phyloP scores from a whole-genome alignment of 2,888 invertebrate genomes.

The Malachius bipustulatus region DNA sequence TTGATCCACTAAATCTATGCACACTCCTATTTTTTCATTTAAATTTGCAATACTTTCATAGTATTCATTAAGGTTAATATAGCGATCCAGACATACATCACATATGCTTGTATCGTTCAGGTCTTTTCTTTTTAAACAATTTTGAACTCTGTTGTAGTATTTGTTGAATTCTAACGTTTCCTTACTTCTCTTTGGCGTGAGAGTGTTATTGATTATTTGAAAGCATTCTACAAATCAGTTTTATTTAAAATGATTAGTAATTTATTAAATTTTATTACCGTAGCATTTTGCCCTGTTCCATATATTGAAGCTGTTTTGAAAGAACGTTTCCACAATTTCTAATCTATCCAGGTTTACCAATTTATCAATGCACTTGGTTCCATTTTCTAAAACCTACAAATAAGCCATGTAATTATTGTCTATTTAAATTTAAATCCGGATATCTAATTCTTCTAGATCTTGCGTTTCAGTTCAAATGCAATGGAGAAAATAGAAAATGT shows the following conservation, averaged over 20 bases:
- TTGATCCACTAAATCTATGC: conserved; percentile 57
- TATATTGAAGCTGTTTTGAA: conserved; percentile 42
- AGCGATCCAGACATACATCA: conserved; percentile 42
- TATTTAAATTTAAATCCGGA: no score
- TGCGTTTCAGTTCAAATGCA: no score
- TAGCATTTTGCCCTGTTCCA: conserved; percentile 53
- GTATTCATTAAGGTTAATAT: conserved; percentile 43
- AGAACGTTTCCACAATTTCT: conserved; percentile 46
- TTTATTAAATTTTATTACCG: conserved; percentile 38
- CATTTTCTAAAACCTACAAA: conserved; percentile 34
- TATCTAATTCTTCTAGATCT: no score
- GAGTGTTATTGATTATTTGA: conserved; percentile 35
- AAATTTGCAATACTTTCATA: conserved; percentile 46
- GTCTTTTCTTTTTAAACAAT: conserved; percentile 36
- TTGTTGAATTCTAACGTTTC: conserved; percentile 40
- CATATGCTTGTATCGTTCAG: conserved; percentile 38
- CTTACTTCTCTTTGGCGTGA: conserved; percentile 37
- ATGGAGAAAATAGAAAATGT: no score
- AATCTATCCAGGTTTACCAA: conserved; percentile 50
- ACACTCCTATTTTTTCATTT: conserved; percentile 47
- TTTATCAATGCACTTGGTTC: conserved; percentile 44
- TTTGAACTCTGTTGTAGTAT: conserved; percentile 37
- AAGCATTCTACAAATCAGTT: conserved; percentile 49
- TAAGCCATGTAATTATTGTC: no score
- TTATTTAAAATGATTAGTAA: background rate